Conservation (phyloP, 2,113 vertebrate species). For the Myrmecobius fasciatus region DNA sequence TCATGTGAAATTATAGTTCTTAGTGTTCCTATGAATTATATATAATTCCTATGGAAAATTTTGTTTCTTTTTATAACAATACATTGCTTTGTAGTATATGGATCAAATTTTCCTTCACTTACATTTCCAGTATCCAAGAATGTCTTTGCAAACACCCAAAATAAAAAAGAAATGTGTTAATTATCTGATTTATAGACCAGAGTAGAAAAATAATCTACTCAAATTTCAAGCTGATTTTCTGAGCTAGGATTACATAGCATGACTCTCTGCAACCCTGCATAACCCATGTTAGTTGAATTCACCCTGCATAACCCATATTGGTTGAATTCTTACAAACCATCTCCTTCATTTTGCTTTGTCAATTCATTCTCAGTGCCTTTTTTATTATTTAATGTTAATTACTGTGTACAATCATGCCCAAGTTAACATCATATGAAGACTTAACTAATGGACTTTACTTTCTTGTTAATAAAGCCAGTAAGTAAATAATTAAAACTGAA, state of each 20-base stretch:
- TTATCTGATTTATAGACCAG: conserved; percentile 39
- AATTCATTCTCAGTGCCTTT: conserved; percentile 43
- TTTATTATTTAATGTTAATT: conserved; percentile 45
- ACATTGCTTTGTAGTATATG: neutral
- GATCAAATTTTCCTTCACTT: conserved; percentile 49
- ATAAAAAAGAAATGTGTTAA: conserved; percentile 51
- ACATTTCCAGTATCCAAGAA: conserved; percentile 33
- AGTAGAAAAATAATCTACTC: conserved; percentile 46
- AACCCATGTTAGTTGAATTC: conserved; percentile 40
- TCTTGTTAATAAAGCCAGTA: conserved; percentile 42
- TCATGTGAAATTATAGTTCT: neutral
- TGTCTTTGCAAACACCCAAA: conserved; percentile 51
- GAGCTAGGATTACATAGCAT: conserved; percentile 25
- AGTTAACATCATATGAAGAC: conserved; percentile 35
- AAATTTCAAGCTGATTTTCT: conserved; percentile 49
- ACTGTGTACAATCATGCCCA: conserved; percentile 30
- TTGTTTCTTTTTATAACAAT: conserved; percentile 34
- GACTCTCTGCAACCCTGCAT: neutral
- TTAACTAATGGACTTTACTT: conserved; percentile 36
- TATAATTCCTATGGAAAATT: neutral
- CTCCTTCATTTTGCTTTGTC: conserved; percentile 28
- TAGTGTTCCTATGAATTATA: neutral
- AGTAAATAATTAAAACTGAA: conserved; percentile 35
- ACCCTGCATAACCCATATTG: conserved; percentile 5
- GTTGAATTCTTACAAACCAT: conserved; percentile 43